A percentile compares a stretch with the other conserved stretches of the same genome.
Evolutionary conservation across 2,888 invertebrate species (phyloP).

Genomic region (Unio pictorum): DNA sequence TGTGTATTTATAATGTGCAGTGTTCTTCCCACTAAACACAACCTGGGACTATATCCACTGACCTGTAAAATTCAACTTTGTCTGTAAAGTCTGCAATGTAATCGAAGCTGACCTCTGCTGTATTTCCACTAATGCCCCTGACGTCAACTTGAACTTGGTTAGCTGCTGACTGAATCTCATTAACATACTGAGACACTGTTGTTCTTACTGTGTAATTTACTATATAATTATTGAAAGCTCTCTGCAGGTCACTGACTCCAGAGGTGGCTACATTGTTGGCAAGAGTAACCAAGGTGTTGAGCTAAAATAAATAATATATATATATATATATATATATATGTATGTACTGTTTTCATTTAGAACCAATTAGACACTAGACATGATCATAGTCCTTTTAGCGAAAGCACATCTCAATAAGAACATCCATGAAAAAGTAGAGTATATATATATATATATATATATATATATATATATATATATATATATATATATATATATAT

Average conservation of each 20-base stretch:
- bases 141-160: conserved; percentile 32
- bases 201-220: conserved; percentile 31
- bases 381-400: too few relatives aligned
- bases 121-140: conserved; percentile 22
- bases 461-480: too few relatives aligned
- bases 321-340: background rate
- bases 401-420: too few relatives aligned
- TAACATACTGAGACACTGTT: conserved; percentile 24
- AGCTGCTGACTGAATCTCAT: conserved; percentile 36
- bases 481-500: too few relatives aligned
- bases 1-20: too few relatives aligned
- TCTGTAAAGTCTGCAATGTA: conserved; percentile 25
- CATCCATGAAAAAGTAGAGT: too few relatives aligned
- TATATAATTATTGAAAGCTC: conserved; percentile 30
- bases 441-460: too few relatives aligned
- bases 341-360: too few relatives aligned
- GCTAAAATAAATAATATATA: conserved; percentile 24
- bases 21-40: too few relatives aligned
- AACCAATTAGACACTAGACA: too few relatives aligned
- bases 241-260: conserved; percentile 34
- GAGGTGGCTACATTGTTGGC: conserved; percentile 26
- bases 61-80: conserved; percentile 50
- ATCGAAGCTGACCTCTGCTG: conserved; percentile 32
- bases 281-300: conserved; percentile 28
- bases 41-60: background rate